A percentile compares a stretch with the other conserved stretches of the same genome.
Conservation (phyloP, 2,113 vertebrate species). For the Cricetomys ansorgei region DNA sequence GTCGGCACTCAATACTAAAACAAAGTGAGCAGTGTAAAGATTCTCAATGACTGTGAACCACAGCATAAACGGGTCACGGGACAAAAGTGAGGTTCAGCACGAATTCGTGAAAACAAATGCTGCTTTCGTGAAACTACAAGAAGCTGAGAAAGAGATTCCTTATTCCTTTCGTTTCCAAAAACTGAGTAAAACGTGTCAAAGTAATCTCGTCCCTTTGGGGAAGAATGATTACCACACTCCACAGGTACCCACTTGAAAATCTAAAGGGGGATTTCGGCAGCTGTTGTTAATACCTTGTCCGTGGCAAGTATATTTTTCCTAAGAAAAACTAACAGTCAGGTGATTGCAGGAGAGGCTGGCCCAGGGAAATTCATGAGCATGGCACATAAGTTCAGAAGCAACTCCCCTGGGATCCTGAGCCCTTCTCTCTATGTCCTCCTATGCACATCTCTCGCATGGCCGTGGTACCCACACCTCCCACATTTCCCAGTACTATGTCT, state of each 20-base stretch:
- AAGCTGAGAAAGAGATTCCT: background rate
- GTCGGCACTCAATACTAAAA: background rate
- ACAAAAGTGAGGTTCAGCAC: background rate
- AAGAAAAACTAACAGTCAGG: background rate
- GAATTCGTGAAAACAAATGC: conserved; percentile 46
- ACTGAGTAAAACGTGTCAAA: background rate
- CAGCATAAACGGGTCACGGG: background rate
- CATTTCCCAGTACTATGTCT: background rate
- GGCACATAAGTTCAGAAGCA: background rate
- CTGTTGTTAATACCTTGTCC: background rate
- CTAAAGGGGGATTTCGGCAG: background rate
- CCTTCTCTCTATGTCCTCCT: background rate
- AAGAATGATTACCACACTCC: background rate
- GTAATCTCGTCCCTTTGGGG: background rate
- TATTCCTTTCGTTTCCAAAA: background rate
- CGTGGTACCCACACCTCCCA: background rate
- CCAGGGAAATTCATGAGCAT: background rate
- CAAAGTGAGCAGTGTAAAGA: background rate
- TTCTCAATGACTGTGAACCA: background rate
- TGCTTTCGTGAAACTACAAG: conserved; percentile 19
- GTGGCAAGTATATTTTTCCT: background rate
- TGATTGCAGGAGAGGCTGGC: too few relatives aligned
- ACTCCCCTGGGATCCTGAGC: background rate
- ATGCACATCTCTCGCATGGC: background rate
- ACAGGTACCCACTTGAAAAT: background rate